Evolutionary conservation across 2,797 vertebrate species (phyloP).

Genomic region (Sebastes oblongus): DNA sequence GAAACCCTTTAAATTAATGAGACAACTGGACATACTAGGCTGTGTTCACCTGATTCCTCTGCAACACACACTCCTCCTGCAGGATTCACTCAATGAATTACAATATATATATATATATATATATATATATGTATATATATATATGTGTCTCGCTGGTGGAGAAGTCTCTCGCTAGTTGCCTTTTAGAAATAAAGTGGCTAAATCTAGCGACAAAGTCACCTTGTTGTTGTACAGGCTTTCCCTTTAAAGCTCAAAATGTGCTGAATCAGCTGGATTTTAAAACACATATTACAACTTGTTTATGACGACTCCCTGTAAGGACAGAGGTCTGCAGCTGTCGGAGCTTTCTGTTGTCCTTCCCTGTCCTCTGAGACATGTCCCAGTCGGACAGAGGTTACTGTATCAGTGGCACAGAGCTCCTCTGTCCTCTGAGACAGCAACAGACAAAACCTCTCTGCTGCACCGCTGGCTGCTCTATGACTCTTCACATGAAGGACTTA

Average conservation of each 20-base stretch:
- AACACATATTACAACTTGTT: neutral
- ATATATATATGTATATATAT: too few relatives aligned
- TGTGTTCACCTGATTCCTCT: slow-evolving; percentile 26
- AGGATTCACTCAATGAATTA: neutral
- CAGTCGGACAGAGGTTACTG: slow-evolving; percentile 17
- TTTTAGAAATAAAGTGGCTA: too few relatives aligned
- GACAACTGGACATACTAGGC: slow-evolving; percentile 30
- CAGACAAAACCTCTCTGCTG: too few relatives aligned
- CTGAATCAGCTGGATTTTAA: neutral
- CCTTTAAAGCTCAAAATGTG: too few relatives aligned
- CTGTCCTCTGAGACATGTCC: slow-evolving; percentile 5
- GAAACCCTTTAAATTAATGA: slow-evolving; percentile 70
- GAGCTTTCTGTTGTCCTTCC: too few relatives aligned
- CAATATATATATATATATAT: too few relatives aligned
- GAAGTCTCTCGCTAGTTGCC: too few relatives aligned
- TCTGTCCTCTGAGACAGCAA: slow-evolving; percentile 16
- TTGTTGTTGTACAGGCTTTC: too few relatives aligned
- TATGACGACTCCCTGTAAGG: neutral
- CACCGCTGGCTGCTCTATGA: slow-evolving; percentile 1
- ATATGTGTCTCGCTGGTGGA: too few relatives aligned
- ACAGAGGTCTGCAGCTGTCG: too few relatives aligned
- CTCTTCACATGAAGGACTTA: slow-evolving; percentile 53
- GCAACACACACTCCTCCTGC: neutral
- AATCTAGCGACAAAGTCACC: too few relatives aligned
- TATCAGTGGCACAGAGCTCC: neutral